A percentile compares a stretch with the other conserved stretches of the same genome.
Conservation (phyloP, 2,888 invertebrate genomes). For the Meghimatium bilineatum region DNA sequence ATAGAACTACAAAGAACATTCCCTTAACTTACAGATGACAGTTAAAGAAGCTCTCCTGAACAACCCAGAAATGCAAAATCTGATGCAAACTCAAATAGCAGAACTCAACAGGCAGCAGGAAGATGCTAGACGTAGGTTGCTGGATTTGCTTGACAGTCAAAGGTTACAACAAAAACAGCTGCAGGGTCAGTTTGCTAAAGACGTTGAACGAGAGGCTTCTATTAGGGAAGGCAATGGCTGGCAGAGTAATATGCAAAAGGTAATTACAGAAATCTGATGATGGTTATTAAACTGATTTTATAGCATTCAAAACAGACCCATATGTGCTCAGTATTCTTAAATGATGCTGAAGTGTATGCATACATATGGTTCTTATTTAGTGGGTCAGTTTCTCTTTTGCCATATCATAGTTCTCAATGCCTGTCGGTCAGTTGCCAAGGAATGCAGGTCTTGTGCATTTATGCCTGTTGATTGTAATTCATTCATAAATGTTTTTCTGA, state of each 20-base stretch:
- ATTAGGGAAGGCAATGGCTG: background rate
- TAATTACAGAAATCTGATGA: background rate
- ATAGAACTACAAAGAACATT: background rate
- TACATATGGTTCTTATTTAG: no score
- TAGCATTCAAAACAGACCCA: no score
- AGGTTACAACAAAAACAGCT: conserved; percentile 49
- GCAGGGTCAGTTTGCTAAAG: conserved; percentile 35
- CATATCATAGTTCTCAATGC: no score
- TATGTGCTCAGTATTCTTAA: no score
- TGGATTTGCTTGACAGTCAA: conserved; percentile 61
- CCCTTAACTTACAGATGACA: conserved; percentile 18
- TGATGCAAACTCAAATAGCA: conserved; percentile 67
- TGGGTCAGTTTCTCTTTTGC: no score
- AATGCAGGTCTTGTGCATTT: no score
- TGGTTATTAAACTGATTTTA: no score
- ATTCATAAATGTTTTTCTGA: no score
- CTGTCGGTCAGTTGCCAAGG: no score
- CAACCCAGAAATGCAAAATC: conserved; percentile 39
- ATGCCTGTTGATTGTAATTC: no score
- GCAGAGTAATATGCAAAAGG: conserved; percentile 18
- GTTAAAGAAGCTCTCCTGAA: conserved; percentile 42
- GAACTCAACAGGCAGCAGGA: conserved; percentile 71
- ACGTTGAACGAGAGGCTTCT: background rate
- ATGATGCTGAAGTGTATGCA: no score
- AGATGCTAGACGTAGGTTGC: conserved; percentile 68